Evolutionary conservation across 2,888 invertebrate genomes (phyloP).

Genomic region (Elaeidobius kamerunicus): DNA sequence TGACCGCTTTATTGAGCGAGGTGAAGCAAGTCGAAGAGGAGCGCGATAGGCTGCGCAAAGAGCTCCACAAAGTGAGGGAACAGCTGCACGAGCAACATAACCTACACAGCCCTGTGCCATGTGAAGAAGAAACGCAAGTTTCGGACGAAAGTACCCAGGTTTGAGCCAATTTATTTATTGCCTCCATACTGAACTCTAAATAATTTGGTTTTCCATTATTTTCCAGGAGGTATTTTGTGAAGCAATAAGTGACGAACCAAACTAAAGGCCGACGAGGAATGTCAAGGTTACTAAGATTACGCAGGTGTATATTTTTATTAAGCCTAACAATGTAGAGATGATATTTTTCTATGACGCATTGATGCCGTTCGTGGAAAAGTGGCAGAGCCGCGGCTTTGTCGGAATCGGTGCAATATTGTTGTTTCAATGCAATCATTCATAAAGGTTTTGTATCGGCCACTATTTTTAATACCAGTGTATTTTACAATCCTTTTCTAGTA

Average conservation of each 20-base stretch:
- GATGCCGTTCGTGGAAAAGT: not conserved
- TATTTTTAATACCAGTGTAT: not conserved
- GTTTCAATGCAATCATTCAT: not conserved
- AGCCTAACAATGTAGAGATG: conserved; percentile 9
- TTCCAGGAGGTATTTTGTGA: conserved; percentile 29
- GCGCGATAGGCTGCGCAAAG: conserved; percentile 67
- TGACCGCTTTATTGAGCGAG: conserved; percentile 68
- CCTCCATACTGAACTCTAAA: not conserved
- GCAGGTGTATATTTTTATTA: conserved; percentile 22
- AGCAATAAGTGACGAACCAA: conserved; percentile 26
- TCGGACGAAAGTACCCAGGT: conserved; percentile 29
- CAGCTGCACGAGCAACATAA: conserved; percentile 59
- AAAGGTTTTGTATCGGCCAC: not conserved
- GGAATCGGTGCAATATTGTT: conserved; percentile 44
- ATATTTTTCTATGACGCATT: conserved; percentile 15
- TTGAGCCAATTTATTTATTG: not conserved
- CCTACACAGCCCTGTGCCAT: conserved; percentile 47
- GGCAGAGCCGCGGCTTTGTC: conserved; percentile 5
- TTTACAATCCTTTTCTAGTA: not conserved
- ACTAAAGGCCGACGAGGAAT: conserved; percentile 7
- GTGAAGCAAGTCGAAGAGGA: conserved; percentile 75
- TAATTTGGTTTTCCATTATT: conserved; percentile 5
- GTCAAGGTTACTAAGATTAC: conserved; percentile 12
- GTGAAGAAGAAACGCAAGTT: conserved; percentile 30
- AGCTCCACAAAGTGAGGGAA: conserved; percentile 69